Conservation (phyloP, 2,113 vertebrate species). For the Ailurus styani region DNA sequence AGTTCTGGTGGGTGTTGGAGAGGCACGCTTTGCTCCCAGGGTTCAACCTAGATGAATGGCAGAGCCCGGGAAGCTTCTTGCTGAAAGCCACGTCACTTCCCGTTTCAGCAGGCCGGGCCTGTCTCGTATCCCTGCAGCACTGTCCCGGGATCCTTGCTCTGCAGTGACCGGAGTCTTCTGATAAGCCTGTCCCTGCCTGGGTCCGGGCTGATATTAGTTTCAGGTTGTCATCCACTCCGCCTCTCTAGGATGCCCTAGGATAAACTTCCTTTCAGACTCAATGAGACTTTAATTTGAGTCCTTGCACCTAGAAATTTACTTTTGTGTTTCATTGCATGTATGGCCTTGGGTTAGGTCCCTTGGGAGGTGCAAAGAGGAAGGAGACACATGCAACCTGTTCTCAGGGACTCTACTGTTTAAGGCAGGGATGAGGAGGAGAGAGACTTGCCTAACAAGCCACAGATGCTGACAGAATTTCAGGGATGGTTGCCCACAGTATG, state of each 20-base stretch:
- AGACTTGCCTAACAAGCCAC: too few species aligned
- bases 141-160: not conserved
- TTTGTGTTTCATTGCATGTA: not conserved
- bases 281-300: not conserved
- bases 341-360: not conserved
- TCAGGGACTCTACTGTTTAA: not conserved
- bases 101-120: too few species aligned
- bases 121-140: too few species aligned
- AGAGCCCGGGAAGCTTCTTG: not conserved
- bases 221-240: not conserved
- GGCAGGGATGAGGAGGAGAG: not conserved
- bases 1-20: not conserved
- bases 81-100: not conserved
- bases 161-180: too few species aligned
- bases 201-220: not conserved
- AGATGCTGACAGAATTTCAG: not conserved
- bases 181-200: not conserved
- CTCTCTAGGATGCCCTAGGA: not conserved
- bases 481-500: not conserved
- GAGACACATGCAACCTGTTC: not conserved
- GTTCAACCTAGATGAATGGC: not conserved
- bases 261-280: not conserved
- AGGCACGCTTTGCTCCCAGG: not conserved
- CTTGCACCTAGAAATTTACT: not conserved
- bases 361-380: not conserved